Evolutionary conservation across 2,797 vertebrate species (phyloP).

Genomic region (Microtus californicus): DNA sequence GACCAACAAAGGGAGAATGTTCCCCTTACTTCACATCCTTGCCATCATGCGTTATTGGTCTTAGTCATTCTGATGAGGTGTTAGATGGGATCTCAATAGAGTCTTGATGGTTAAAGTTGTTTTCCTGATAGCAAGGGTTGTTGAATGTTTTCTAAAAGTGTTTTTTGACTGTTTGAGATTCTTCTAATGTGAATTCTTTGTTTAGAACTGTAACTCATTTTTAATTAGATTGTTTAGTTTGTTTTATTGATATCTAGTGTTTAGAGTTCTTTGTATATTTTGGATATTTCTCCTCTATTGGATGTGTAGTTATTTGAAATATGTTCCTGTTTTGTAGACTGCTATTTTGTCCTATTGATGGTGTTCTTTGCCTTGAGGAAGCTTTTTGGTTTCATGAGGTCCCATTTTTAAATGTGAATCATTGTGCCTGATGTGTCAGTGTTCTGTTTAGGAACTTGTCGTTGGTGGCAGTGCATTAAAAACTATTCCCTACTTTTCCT

Average conservation of each 20-base stretch:
- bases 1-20: too few relatives aligned
- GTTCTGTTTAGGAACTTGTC: background rate
- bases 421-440: too few relatives aligned
- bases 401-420: background rate
- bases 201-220: background rate
- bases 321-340: background rate
- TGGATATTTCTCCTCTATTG: background rate
- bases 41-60: background rate
- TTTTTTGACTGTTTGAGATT: background rate
- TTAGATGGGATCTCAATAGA: background rate
- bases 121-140: background rate
- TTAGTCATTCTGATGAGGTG: background rate
- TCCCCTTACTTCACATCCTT: too few relatives aligned
- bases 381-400: background rate
- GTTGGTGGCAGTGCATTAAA: background rate
- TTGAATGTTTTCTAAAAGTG: background rate
- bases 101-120: background rate
- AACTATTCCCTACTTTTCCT: background rate
- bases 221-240: background rate
- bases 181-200: background rate
- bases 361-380: background rate
- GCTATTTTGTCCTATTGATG: background rate
- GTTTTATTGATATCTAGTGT: background rate
- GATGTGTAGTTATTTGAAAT: background rate
- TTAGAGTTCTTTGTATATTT: background rate